Evolutionary conservation across 2,888 invertebrate genomes (phyloP).

Genomic region (Hedya salicella): DNA sequence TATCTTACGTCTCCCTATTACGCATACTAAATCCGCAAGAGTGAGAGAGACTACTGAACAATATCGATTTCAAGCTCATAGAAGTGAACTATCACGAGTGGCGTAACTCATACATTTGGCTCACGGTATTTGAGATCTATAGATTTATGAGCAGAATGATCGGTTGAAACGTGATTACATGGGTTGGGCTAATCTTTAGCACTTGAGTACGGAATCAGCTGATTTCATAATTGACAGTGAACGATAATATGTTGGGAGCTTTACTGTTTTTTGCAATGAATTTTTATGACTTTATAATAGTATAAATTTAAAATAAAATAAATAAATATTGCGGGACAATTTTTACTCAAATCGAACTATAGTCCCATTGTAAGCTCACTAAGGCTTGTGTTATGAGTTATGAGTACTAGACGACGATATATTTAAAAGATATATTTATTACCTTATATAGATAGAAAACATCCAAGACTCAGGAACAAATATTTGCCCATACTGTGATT

Average conservation of each 20-base stretch:
- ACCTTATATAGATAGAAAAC: too few species aligned
- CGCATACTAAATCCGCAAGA: neutral
- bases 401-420: too few species aligned
- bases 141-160: constrained; percentile 21
- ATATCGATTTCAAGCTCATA: neutral
- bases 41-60: neutral
- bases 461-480: too few species aligned
- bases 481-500: too few species aligned
- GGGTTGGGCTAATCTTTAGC: constrained; percentile 3
- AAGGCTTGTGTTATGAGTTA: too few species aligned
- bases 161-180: constrained; percentile 6
- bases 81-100: constrained; percentile 32
- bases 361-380: too few species aligned
- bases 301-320: too few species aligned
- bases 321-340: too few species aligned
- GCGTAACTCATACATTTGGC: constrained; percentile 16
- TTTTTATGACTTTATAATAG: too few species aligned
- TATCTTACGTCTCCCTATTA: constrained; percentile 9
- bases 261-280: too few species aligned
- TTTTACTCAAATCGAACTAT: too few species aligned
- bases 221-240: neutral
- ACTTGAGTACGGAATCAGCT: neutral
- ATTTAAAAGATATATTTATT: too few species aligned
- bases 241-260: neutral
- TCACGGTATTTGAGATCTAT: constrained; percentile 12